These are phyloP conservation scores for Argyra leucocephala DNA, from an alignment of 2,888 invertebrate species.

Conservation along the genomic window DNA sequence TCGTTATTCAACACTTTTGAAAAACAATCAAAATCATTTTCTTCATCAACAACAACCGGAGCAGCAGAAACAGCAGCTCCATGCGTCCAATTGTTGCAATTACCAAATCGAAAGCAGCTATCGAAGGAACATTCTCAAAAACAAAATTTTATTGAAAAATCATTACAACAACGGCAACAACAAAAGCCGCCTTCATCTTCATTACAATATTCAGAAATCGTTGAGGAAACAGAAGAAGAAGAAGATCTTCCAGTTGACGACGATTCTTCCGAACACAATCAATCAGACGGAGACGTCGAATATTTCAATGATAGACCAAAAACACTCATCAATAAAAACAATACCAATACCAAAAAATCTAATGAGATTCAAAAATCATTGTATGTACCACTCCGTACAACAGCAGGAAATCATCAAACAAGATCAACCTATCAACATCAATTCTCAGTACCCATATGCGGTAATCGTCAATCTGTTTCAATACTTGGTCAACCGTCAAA, in stretches of 20 bases:
- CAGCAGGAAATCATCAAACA: neutral
- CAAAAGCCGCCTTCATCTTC: neutral
- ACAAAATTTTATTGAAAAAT: constrained; percentile 7
- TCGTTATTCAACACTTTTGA: constrained; percentile 9
- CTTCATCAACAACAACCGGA: neutral
- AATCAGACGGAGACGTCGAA: constrained; percentile 7
- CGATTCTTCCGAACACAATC: neutral
- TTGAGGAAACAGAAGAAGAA: constrained; percentile 10
- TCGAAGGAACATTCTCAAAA: neutral
- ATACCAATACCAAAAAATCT: neutral
- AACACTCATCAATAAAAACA: neutral
- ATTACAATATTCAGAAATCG: neutral
- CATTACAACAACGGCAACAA: neutral
- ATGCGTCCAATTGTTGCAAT: neutral
- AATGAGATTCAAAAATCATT: neutral
- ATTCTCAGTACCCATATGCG: neutral
- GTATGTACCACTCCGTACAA: neutral
- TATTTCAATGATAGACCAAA: constrained; percentile 4
- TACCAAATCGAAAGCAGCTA: neutral
- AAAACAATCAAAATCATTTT: neutral
- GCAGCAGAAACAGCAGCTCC: neutral
- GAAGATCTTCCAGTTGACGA: neutral
- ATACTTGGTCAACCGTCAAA: neutral
- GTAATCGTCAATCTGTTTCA: constrained; percentile 5
- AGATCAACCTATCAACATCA: constrained; percentile 7